Base-by-base conservation (phyloP, 2,888 invertebrate genomes). In the Amblyjoppa proteus region DNA sequence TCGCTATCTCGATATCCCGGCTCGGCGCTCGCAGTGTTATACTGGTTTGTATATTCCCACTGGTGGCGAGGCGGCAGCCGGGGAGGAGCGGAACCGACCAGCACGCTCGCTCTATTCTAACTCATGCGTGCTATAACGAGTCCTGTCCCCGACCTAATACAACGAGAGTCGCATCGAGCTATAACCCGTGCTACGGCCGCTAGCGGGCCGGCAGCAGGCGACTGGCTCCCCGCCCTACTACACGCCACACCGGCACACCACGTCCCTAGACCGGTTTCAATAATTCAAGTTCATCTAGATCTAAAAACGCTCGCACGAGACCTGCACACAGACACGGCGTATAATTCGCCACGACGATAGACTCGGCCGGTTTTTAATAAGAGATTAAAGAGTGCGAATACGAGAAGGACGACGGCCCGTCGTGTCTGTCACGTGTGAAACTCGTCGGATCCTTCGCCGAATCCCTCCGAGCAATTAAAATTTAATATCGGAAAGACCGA, bases 81-180 rank as follows among this genome's bases (percentile, higher is more conserved):
- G 20, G 49, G 20, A 28, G 38, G 25, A 45, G 38, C 53, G 20
- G 28, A 70, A 20, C 20, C 25, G 3, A 49, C 73, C 16, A 64
- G 64, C 69, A 61, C 81, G 87, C 87, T 85, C 85, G 83, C 87
- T 88, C 90, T 90, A 89, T 89, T 91, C 90, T 89, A 91, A 90
- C 90, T 90, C 92, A 88, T 89, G 90, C 88, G 91, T 88, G 89
- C 87, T 89, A 88, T 88, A 91, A 83, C 81, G 82, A 86, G 88
- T 88, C 88, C 88, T 88, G 91, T 91, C 91, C 93, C 93, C 92
- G 92, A 93, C 93, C 93, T 92, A 91, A 92, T 92, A 90, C 92
- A 93, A 93, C 92, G 88, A 90, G 90, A 90, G 87, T 88, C 87
- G 89, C 83, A 89, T 89, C 89, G 89, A 89, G 91, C 89, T 87